Percentiles rank a stretch among this genome's conserved stretches.
Conservation (phyloP, 2,113 vertebrate genomes). For the Amphilophus citrinellus region DNA sequence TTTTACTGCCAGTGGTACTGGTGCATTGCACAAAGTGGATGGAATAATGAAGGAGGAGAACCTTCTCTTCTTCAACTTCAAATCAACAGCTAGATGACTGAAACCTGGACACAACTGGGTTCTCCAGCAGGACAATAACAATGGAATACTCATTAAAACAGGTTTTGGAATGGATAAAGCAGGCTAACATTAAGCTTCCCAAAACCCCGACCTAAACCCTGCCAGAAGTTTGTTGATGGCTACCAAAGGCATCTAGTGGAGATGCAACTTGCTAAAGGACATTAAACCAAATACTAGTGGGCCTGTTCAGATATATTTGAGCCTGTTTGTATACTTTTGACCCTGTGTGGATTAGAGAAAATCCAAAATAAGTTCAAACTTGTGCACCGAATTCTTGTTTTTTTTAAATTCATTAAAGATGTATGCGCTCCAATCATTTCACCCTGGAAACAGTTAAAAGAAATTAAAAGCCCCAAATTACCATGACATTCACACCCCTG, state of each 20-base stretch:
- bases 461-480: neutral
- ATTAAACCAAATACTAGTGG: neutral
- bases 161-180: neutral
- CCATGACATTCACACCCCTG: fast-evolving
- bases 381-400: neutral
- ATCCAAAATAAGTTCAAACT: neutral
- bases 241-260: neutral
- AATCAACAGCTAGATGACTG: neutral
- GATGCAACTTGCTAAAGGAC: neutral
- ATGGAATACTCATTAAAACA: neutral
- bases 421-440: neutral
- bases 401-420: neutral
- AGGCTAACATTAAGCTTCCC: neutral
- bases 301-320: neutral
- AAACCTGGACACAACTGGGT: neutral
- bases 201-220: neutral
- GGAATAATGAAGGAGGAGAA: neutral
- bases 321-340: neutral
- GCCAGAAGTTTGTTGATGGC: neutral
- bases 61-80: neutral
- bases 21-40: neutral
- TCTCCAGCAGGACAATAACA: neutral
- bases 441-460: neutral
- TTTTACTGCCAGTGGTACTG: neutral
- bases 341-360: neutral